Evolutionary conservation across 2,888 invertebrate species (phyloP).

Genomic region (Bhutanitis thaidina): DNA sequence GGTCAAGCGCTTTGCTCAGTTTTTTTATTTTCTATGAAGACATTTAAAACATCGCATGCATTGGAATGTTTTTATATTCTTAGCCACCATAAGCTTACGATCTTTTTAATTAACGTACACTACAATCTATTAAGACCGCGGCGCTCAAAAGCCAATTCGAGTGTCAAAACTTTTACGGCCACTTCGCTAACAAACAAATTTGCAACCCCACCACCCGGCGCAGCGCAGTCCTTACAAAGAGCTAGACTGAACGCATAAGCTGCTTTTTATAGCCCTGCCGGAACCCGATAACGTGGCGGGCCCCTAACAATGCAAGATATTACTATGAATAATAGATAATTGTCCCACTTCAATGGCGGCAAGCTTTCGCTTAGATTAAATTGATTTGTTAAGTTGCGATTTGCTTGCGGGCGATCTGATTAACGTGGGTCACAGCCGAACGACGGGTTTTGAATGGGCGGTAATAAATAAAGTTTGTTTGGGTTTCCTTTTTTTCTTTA

Average conservation of each 20-base stretch:
- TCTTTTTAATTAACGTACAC: too few relatives aligned
- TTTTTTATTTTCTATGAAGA: too few relatives aligned
- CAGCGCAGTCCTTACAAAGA: slow-evolving; percentile 35
- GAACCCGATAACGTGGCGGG: slow-evolving; percentile 57
- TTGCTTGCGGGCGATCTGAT: slow-evolving; percentile 19
- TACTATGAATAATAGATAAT: slow-evolving; percentile 67
- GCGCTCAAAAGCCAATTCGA: slow-evolving; percentile 6
- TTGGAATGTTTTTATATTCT: too few relatives aligned
- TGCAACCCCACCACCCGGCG: slow-evolving; percentile 19
- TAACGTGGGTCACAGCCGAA: neutral
- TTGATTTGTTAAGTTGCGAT: slow-evolving; percentile 49
- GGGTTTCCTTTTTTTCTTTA: too few relatives aligned
- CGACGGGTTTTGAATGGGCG: too few relatives aligned
- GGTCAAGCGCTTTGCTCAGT: too few relatives aligned
- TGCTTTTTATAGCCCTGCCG: slow-evolving; percentile 76
- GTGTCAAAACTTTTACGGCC: slow-evolving; percentile 8
- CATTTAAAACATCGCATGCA: too few relatives aligned
- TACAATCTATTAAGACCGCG: slow-evolving; percentile 8
- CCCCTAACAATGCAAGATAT: slow-evolving; percentile 69
- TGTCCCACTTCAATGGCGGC: slow-evolving; percentile 42
- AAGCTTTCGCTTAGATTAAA: slow-evolving; percentile 36
- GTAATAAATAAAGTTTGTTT: too few relatives aligned
- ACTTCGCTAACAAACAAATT: slow-evolving; percentile 22
- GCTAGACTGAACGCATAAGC: slow-evolving; percentile 74
- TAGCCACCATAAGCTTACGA: too few relatives aligned